phyloP scores from a whole-genome alignment of 2,797 vertebrate species.

The Pelochelys cantorii region DNA sequence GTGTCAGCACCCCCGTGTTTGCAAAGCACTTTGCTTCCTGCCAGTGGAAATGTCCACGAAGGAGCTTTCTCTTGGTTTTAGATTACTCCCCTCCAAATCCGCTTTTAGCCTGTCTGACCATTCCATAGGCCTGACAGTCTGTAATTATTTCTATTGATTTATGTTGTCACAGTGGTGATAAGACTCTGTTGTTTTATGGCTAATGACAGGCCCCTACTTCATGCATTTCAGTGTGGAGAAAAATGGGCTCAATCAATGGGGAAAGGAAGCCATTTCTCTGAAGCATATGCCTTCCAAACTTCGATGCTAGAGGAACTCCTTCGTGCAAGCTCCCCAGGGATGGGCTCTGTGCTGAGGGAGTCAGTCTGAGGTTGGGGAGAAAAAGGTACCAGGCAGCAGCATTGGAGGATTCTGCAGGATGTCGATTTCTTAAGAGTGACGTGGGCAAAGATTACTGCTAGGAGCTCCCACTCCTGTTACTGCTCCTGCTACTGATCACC shows the following conservation, averaged over 20 bases:
- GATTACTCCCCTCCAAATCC: not conserved
- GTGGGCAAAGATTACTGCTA: not conserved
- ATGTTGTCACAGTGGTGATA: not conserved
- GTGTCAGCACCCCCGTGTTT: not conserved
- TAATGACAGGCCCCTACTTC: not conserved
- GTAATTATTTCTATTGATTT: not conserved
- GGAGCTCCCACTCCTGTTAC: not conserved
- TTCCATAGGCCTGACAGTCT: not conserved
- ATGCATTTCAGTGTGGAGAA: not conserved
- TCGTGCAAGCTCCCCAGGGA: not conserved
- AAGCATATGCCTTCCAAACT: not conserved
- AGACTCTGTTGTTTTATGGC: not conserved
- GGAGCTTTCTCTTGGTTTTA: not conserved
- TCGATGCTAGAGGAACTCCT: not conserved
- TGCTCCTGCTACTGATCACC: not conserved
- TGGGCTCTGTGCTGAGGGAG: not conserved
- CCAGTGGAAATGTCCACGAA: rapidly evolving
- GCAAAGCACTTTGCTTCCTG: not conserved
- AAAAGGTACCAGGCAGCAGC: not conserved
- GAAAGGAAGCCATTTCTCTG: not conserved
- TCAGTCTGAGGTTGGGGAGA: not conserved
- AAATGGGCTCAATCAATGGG: not conserved
- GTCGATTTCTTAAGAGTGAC: not conserved
- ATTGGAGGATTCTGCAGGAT: not conserved
- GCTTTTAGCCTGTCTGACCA: not conserved